phyloP scores from a whole-genome alignment of 92 coral and sea anemone genomes.

The Zoanthus sansibaricus region DNA sequence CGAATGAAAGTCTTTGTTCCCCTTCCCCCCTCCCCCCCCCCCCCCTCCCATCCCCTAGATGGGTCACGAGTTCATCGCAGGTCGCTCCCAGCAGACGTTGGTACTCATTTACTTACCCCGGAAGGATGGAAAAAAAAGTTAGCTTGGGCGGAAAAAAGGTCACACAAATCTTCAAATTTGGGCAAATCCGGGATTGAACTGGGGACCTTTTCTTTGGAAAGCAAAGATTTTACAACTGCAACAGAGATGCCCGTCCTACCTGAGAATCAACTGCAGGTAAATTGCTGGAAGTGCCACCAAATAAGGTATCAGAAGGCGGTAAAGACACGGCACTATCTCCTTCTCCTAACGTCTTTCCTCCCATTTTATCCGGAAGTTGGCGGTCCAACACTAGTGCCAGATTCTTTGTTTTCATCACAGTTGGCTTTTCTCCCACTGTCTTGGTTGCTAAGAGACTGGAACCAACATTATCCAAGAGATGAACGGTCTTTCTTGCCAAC shows the following conservation, averaged over 20 bases:
- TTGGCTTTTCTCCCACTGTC: conserved; percentile 79
- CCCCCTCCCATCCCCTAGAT: too few relatives aligned
- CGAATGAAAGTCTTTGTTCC: too few relatives aligned
- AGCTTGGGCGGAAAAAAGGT: too few relatives aligned
- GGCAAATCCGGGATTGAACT: too few relatives aligned
- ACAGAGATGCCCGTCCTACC: conserved; percentile 28
- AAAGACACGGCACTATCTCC: conserved; percentile 79
- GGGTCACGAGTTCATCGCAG: too few relatives aligned
- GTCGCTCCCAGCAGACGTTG: too few relatives aligned
- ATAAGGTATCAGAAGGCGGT: conserved; percentile 78
- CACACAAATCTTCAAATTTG: too few relatives aligned
- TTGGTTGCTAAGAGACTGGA: conserved; percentile 78
- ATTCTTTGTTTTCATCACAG: conserved; percentile 78
- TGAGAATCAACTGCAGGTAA: conserved; percentile 79
- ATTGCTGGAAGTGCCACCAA: conserved; percentile 58
- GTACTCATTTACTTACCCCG: too few relatives aligned
- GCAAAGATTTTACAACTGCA: too few relatives aligned
- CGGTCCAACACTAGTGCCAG: conserved; percentile 79
- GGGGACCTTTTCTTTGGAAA: neutral
- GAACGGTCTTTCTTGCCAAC: conserved; percentile 74
- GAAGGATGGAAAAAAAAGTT: too few relatives aligned
- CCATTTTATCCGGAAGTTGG: conserved; percentile 83
- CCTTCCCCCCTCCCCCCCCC: too few relatives aligned
- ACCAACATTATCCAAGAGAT: conserved; percentile 67
- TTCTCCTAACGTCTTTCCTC: conserved; percentile 81